Base-by-base conservation (phyloP, 2,888 invertebrate species). In the Leptinotarsa tumamoca region DNA sequence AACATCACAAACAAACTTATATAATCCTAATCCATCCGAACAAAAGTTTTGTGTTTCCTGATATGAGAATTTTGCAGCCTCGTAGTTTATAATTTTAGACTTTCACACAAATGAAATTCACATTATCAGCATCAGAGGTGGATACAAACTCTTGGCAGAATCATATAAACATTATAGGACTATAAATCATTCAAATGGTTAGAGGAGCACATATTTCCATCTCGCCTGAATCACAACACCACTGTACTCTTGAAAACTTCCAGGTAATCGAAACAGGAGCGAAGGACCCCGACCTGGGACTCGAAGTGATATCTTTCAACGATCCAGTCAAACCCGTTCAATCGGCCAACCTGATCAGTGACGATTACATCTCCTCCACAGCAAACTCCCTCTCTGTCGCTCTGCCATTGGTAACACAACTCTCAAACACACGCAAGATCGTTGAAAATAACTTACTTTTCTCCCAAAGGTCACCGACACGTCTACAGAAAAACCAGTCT, bases 221-320 rank as follows among this genome's bases (percentile, higher is more conserved):
- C 43, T 43, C 43, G 43, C 43, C 43, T 43, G 10, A 43, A 10
- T 43, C 43, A 68, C 18, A 63, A 54, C 43, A 51, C 67, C 49
- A 74, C 74, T 75, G 51, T 76, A 68, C 52, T 77, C 72, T 76
- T 79, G 79, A 79, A 75, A 71, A 74, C 77, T 84, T 86, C 73
- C 85, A 87, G 87, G 86, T 85, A 63, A 83, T 82, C 79, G 80
- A 82, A 76, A 66, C 78, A 61, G 76, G 74, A 63, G 79, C 73
- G 50, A 85, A 83, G 81, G 87, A 87, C 77, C 82, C 81, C 73
- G 86, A 86, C 75, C 82, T 84, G 78, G 88, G 87, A 78, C 82
- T 87, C 77, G 87, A 88, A 80, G 85, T 88, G 79, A 88, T 89
- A 82, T 87, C 87, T 78, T 86, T 89, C 82, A 87, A 88, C 81